A percentile compares a stretch with the other conserved stretches of the same genome.
Conservation (phyloP, 92 coral and sea anemone genomes). For the Zoanthus sansibaricus region DNA sequence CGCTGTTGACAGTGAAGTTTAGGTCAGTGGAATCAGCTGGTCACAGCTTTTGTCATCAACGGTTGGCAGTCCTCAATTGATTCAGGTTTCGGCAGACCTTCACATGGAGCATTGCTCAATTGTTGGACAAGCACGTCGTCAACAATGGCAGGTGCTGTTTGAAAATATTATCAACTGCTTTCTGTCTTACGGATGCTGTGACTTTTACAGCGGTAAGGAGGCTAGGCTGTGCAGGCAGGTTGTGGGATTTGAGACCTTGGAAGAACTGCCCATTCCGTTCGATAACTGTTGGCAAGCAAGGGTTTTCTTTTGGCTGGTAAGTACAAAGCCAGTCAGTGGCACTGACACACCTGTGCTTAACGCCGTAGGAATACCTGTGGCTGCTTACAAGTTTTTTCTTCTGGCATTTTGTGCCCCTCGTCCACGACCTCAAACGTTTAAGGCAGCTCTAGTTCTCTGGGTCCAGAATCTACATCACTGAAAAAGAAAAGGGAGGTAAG, state of each 20-base stretch:
- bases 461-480: no score
- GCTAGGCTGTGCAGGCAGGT: constrained; percentile 2
- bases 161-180: background rate
- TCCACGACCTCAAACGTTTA: background rate
- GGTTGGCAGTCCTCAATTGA: background rate
- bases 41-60: background rate
- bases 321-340: constrained; percentile 23
- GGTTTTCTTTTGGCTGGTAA: constrained; percentile 17
- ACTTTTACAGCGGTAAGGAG: background rate
- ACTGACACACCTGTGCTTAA: background rate
- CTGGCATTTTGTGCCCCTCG: constrained; percentile 3
- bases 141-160: constrained; percentile 2
- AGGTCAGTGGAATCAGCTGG: background rate
- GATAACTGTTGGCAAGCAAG: background rate
- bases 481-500: constrained; percentile 1
- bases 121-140: background rate
- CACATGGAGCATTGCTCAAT: background rate
- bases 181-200: background rate
- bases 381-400: constrained; percentile 2
- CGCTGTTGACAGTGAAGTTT: background rate
- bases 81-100: background rate
- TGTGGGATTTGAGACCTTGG: background rate
- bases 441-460: no score
- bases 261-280: constrained; percentile 15
- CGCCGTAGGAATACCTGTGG: constrained; percentile 3